Base-by-base conservation (phyloP, 2,888 invertebrate genomes). In the Heliconius hortense region DNA sequence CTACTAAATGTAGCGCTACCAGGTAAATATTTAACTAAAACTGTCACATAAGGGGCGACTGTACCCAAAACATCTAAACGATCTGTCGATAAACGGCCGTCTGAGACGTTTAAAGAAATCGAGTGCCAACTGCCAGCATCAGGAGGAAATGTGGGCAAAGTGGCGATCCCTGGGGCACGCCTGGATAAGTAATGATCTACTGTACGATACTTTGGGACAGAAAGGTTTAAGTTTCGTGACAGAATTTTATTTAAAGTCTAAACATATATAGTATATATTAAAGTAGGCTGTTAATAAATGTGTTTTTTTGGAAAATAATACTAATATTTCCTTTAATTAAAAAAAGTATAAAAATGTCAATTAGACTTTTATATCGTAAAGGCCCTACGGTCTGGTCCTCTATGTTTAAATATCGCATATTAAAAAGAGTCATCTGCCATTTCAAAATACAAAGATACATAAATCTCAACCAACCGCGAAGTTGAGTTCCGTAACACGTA, bases 111-210 rank as follows among this genome's bases (percentile, higher is more conserved):
- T 74, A 74, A 70, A 64, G 70, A 73, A 76, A 73, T 76, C 68
- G 72, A 72, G 62, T 67, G 74, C 69, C 69, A 69, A 56, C 69
- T 69, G 69, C 60, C 43, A 28, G 39, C 76, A 43, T 72, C 71
- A 63, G 53, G 69, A 72, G 72, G 72, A 76, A 77, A 76, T 76
- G 72, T 73, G 79, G 78, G 74, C 73, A 79, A 78, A 80, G 78
- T 78, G 80, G 70, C 69, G 75, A 68, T 78, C 80, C 78, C 80
- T 64, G 76, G 79, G 77, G 78, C 63, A 68, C 64, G 56, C 79
- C 76, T 56, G 71, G 72, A 59, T 39, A 63, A 71, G 71, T 71
- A 71, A 71, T 71, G 71, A 71, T 71, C 39, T 71, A 21, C 71
- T 60, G 35, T 71, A 60, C 60, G 26, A 21, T n/a, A 60, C 39